Percentiles rank a stretch among this genome's conserved stretches.
These are phyloP conservation scores for Rhyacichthys aspro DNA, from an alignment of 2,797 vertebrate species.

Conservation along the genomic window DNA sequence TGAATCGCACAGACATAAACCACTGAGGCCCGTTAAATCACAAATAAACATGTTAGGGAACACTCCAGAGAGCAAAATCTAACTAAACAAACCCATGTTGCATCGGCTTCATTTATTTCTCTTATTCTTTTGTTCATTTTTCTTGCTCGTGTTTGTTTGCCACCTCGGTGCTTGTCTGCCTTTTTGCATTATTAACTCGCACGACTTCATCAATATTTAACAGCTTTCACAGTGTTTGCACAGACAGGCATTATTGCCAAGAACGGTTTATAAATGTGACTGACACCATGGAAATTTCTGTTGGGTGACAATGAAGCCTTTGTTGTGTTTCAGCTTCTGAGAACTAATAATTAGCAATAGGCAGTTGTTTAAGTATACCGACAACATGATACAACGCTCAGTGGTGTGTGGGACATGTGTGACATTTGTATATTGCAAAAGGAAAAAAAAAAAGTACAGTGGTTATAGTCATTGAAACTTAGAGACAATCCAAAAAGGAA, in stretches of 20 bases:
- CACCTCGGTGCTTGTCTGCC: constrained; percentile 45
- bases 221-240: constrained; percentile 42
- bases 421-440: too few relatives aligned
- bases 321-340: neutral
- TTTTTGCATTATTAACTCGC: constrained; percentile 68
- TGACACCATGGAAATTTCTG: constrained; percentile 2
- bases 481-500: too few relatives aligned
- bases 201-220: constrained; percentile 69
- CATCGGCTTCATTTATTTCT: constrained; percentile 21
- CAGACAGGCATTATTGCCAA: constrained; percentile 30
- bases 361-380: neutral
- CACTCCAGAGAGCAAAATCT: constrained; percentile 40
- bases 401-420: too few relatives aligned
- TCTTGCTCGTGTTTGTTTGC: constrained; percentile 34
- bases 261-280: constrained; percentile 26
- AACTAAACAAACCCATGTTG: constrained; percentile 18
- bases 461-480: too few relatives aligned
- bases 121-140: constrained; percentile 25
- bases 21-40: constrained; percentile 34
- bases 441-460: too few relatives aligned
- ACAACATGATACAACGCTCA: too few relatives aligned
- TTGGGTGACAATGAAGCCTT: neutral
- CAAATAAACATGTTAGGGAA: constrained; percentile 40
- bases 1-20: constrained; percentile 20
- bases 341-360: neutral